Base-by-base conservation (phyloP, 1,140 invertebrate genomes). In the Hermatobates lingyangjiaoensis region DNA sequence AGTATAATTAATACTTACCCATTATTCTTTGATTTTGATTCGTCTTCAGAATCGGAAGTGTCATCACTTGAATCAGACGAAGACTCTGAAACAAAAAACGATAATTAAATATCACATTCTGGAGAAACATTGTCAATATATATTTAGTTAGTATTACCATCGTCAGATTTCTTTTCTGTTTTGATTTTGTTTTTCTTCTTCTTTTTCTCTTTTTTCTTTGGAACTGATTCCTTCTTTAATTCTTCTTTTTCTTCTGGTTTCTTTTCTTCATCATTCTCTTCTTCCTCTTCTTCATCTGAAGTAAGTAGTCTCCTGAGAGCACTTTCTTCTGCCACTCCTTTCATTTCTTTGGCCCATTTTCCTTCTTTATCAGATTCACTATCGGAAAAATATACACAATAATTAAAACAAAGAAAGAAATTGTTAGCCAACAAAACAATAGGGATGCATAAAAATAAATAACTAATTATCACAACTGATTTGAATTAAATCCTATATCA, bases 281-380 rank as follows among this genome's bases (percentile, higher is more conserved):
- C 81, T 30, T 91, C 86, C 14, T 83, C 82, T 46, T 90, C 87
- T 60, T 89, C 88, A 59, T 92, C 90, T 0, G 89, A 94, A 1
- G 80, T 83, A 15, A 93, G 73, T 15, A 95, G 71, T 64, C 90
- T 87, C 55, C 81, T 74, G 47, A 88, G 70, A 0, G 83, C 91
- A 63, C 87, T 87, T 67, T 95, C 91, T 64, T 95, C 61, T 21
- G 60, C 58, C n/a, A 62, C 61, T n/a, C 61, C 60, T 60, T 87
- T 86, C 65, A 76, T 73, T 66, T 77, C 79, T 60, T 78, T 84
- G 58, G 72, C 77, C 56, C 68, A 69, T 67, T 80, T 82, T 27
- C 71, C 75, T 67, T 83, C 85, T 51, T 78, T 75, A 61, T 85
- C 83, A 7, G 81, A 81, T 57, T 81, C 75, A 66, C 83, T 78